Conservation (phyloP, 2,797 vertebrate species). For the Halcyon smyrnensis region DNA sequence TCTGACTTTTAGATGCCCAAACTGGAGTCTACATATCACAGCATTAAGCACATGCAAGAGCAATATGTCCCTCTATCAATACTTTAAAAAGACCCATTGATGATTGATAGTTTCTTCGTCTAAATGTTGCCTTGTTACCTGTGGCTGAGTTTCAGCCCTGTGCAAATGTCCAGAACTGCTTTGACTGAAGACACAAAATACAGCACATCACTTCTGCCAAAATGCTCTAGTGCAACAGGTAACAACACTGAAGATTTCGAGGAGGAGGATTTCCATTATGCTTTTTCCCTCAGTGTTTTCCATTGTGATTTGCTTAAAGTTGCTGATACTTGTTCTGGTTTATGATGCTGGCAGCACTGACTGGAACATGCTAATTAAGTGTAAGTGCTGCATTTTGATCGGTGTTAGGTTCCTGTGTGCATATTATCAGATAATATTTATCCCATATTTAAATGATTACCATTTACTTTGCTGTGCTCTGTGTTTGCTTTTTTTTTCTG, state of each 20-base stretch:
- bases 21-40: neutral
- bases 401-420: neutral
- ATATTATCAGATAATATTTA: neutral
- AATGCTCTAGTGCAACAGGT: neutral
- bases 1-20: neutral
- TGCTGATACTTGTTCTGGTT: neutral
- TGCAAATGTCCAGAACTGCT: neutral
- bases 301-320: neutral
- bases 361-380: neutral
- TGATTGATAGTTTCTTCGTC: neutral
- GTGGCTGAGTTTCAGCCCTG: neutral
- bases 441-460: neutral
- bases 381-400: neutral
- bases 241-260: neutral
- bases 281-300: neutral
- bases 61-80: neutral
- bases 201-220: neutral
- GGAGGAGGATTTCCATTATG: neutral
- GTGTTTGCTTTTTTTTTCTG: neutral
- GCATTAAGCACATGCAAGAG: neutral
- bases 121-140: neutral
- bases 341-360: neutral
- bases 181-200: neutral
- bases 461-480: neutral
- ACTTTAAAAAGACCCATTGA: neutral